Evolutionary conservation across 2,113 vertebrate species (phyloP), one percentile per base, ranked within the genome.

Genomic region (Nettapus auritus): DNA sequence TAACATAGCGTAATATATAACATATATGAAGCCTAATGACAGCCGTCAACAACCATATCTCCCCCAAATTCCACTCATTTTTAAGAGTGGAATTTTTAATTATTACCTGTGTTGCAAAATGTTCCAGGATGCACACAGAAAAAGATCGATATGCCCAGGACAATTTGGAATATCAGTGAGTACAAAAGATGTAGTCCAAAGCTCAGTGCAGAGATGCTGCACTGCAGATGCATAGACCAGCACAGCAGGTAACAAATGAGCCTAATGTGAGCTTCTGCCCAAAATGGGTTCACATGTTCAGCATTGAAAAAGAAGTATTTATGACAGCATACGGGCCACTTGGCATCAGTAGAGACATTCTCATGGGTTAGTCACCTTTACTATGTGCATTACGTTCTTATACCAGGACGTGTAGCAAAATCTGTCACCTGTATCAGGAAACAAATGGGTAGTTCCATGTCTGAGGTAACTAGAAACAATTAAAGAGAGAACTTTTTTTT

Each of bases 201-300:
- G 67, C 88, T 91, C 70, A 40, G 44, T 20, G 59, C 63, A 86
- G 81, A 75, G 86, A 88, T 50, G 67, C 86, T 94, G 90, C 88
- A 90, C 71, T 87, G 86, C 94, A 94, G 88, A 94, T 87, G 66
- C 77, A 89, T 40, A 82, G 77, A 86, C 18, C 86, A 90, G 69
- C 88, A 92, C 74, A 82, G 93, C 83, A 93, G 93, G 87, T 89
- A 88, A 92, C 82, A 57, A 92, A 89, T 38, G 70, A 93, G 66
- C 83, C 77, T 92, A 73, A 84, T 75, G 59, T 22, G 62, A 95
- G 82, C 71, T 70, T 55, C 88, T 52, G 64, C 28, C 70, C 74
- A 57, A 84, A 84, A 80, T 8, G 44, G 34, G 50, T 48, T 89
- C 55, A 60, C 44, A 36, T 6, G 7, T 82, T 62, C 42, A 77